Evolutionary conservation across 2,797 vertebrate species (phyloP), one percentile per base, ranked within the genome.

Genomic region (Falco novaeseelandiae): DNA sequence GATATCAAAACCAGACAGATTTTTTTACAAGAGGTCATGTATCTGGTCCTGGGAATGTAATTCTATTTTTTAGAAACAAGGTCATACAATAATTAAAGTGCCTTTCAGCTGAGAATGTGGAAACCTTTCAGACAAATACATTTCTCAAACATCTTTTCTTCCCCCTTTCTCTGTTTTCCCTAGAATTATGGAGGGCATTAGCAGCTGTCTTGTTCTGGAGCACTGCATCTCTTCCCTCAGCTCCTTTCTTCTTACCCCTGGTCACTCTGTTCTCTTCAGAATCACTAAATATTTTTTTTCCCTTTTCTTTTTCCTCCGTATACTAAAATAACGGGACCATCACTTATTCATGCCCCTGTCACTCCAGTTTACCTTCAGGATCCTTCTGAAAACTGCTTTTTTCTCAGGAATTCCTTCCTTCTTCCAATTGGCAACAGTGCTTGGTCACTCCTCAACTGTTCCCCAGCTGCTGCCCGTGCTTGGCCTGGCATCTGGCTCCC

Each of bases 401-500:
- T 92, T 62, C 70, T 58, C 17, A 46, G 59, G 23, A 93, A 62
- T 83, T 54, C n/a, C 74, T 85, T 29, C 63, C 79, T 83, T 17
- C 27, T 66, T 55, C 57, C 62, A 72, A 0, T 0, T 87, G 87
- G 87, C 83, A 92, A 0, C 34, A 22, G 63, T 3, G 14, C 67
- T 21, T 32, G 84, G 77, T 52, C 71, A 15, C 74, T 49, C 57
- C 70, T 79, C 70, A 8, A 6, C 36, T 30, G 54, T 12, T 88
- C 65, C 92, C 67, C 73, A 73, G 87, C 89, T 49, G 74, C 74
- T 82, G 86, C 77, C 63, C 4, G 3, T 27, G 86, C 83, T 48
- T 84, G 82, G 72, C 81, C 18, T 23, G 80, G 84, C 87, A 21
- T 38, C 77, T 32, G 20, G 54, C 91, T 91, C 96, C 92, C 93